Base-by-base conservation (phyloP, 2,797 vertebrate genomes). In the Pseudochaenichthys georgianus region DNA sequence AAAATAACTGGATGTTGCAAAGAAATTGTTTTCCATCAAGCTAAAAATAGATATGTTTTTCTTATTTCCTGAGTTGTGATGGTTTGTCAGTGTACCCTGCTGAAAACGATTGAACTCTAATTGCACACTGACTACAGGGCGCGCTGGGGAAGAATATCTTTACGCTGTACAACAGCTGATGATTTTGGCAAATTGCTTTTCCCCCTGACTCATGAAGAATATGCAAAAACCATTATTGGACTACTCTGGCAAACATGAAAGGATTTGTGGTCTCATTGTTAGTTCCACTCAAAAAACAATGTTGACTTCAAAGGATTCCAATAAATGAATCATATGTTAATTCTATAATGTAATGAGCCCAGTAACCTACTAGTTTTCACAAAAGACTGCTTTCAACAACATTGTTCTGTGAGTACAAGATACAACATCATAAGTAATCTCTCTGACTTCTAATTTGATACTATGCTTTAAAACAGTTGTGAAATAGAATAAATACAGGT, bases 261-360 rank as follows among this genome's bases (percentile, higher is more conserved):
- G 41, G 54, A 73, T 61, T n/a, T 53, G 54, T 65, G 28, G 12
- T 77, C 28, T 80, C 73, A 77, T 66, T 86, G 51, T 77, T 38
- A 62, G 9, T 64, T 61, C 16, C 63, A 74, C 72, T 79, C 61
- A 64, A 59, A 81, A 80, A 75, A 65, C 64, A 45, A 82, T 69
- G 80, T 81, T 64, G 70, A 79, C 79, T 77, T 76, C 78, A 91
- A 88, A 85, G 80, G 31, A 48, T 61, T n/a, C 17, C 67, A 78
- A 50, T 63, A 88, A 73, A 83, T 80, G 75, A 52, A 80, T 80
- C 48, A 64, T 51, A 31, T 46, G 42, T 74, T 73, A 63, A 52
- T 69, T 82, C 62, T 75, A n/a, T 41, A 70, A 61, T 9, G 2
- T 21, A 64, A 66, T 61, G 63, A 77, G 28, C 16, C 9, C 31